Conservation (phyloP, 2,797 vertebrate species). For the Lateolabrax maculatus region DNA sequence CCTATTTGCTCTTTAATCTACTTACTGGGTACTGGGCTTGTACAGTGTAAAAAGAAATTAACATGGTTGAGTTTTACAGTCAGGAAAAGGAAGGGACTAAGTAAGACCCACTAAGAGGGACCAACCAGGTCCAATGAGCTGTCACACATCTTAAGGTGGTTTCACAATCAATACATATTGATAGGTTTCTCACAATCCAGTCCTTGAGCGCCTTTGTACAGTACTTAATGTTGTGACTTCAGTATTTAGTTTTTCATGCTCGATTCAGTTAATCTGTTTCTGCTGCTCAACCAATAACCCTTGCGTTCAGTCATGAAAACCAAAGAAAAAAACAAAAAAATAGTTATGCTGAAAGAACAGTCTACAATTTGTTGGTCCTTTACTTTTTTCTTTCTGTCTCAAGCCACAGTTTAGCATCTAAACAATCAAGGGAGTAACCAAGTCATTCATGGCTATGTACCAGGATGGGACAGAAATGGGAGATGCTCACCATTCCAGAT, state of each 20-base stretch:
- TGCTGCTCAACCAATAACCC: not conserved
- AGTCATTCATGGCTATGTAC: not conserved
- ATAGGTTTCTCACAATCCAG: constrained; percentile 55
- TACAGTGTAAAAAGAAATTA: constrained; percentile 27
- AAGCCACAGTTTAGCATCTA: not conserved
- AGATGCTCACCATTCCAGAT: not conserved
- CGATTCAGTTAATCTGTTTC: constrained; percentile 18
- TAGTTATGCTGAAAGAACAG: no score
- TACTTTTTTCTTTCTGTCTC: not conserved
- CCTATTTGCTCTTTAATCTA: constrained; percentile 51
- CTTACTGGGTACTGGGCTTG: constrained; percentile 22
- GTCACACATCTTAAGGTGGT: constrained; percentile 52
- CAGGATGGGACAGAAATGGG: not conserved
- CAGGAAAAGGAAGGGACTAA: constrained; percentile 31
- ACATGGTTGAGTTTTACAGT: constrained; percentile 23
- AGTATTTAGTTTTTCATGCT: constrained; percentile 15
- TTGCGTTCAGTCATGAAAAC: not conserved
- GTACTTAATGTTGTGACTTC: constrained; percentile 44
- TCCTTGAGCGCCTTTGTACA: constrained; percentile 39
- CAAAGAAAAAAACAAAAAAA: not conserved
- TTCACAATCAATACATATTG: constrained; percentile 65
- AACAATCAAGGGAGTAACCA: not conserved
- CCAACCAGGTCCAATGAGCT: constrained; percentile 48
- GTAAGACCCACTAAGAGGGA: constrained; percentile 23
- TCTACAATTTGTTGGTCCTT: not conserved